These are phyloP conservation scores for Phainopepla nitens DNA, from an alignment of 2,113 vertebrate species.

Conservation along the genomic window DNA sequence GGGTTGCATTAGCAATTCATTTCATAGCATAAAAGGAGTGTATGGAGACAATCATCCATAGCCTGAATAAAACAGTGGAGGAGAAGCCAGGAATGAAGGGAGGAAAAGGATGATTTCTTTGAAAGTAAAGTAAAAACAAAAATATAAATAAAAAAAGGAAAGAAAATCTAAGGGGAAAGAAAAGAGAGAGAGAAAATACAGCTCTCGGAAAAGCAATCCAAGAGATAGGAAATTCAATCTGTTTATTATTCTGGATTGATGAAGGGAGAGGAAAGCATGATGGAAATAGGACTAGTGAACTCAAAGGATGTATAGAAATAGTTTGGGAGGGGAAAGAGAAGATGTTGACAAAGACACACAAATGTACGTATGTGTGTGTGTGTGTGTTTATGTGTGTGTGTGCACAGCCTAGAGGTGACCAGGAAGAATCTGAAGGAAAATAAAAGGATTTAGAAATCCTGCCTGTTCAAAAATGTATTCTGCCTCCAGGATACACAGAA, in stretches of 20 bases:
- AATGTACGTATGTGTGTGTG: neutral
- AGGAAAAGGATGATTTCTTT: slow-evolving; percentile 1
- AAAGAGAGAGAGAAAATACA: neutral
- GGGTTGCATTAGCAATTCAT: slow-evolving; percentile 62
- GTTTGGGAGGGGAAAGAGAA: neutral
- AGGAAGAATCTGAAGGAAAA: slow-evolving; percentile 60
- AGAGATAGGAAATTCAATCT: neutral
- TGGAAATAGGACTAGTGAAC: neutral
- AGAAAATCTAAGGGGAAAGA: fast-evolving
- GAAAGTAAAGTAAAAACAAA: neutral
- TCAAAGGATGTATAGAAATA: neutral
- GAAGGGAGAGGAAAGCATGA: neutral
- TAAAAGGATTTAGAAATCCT: slow-evolving; percentile 46
- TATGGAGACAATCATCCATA: slow-evolving; percentile 28
- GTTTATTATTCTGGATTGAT: slow-evolving; percentile 20
- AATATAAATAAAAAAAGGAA: neutral
- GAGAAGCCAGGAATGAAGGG: slow-evolving; percentile 12
- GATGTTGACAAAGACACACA: neutral
- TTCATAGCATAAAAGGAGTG: slow-evolving; percentile 48
- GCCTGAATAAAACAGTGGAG: slow-evolving; percentile 35
- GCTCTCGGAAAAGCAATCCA: neutral
- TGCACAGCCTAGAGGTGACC: slow-evolving; percentile 8
- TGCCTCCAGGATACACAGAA: neutral
- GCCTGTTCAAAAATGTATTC: slow-evolving; percentile 25
- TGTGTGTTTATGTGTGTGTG: neutral